Base-by-base conservation (phyloP, 2,797 vertebrate genomes). In the Enteromius anoplus region DNA sequence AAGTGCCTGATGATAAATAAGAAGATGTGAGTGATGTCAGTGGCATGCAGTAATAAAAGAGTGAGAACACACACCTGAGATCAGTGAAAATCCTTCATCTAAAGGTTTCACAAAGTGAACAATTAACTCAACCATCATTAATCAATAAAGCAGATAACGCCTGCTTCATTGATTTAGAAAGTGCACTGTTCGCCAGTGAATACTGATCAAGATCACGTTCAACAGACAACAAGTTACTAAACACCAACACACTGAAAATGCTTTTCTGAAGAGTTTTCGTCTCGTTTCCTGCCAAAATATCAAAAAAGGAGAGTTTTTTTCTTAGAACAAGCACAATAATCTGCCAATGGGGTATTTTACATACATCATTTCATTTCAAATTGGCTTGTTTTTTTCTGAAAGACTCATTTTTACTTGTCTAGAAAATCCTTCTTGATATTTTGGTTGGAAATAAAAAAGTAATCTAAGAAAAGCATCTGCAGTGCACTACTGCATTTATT, bases 1-100 rank as follows among this genome's bases (percentile, higher is more conserved):
- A 34, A 5, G 34, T 78, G 6, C 78, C 23, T 71, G n/a, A 60
- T 60, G 51, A 14, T 80, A 34, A 71, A 71, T 80, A 70, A 70
- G 6, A 10, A 58, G n/a, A 10, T 7, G 8, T 68, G 49, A 1
- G 17, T 29, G 78, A 80, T 29, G 9, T 1, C 26, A 14, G 14
- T 5, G n/a, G 68, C n/a, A 42, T 47, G 42, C 40, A 9, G 9
- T 73, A 53, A 73, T 73, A 73, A 73, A 72, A 73, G 9, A 51
- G 47, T 11, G 17, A 26, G 26, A 51, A 32, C 70, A 34, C 26
- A 34, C 51, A 51, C 47, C 29, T 17, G 45, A 51, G 70, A 51
- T 72, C 49, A 72, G 32, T 73, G 2, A 51, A 21, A 72, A 32
- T 6, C 47, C 17, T 51, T 21, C 12, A 72, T 72, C 70, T 72